Percentiles rank a stretch among this genome's conserved stretches.
Evolutionary conservation across 1,140 invertebrate species (phyloP).

Genomic region (Nautilus pompilius): DNA sequence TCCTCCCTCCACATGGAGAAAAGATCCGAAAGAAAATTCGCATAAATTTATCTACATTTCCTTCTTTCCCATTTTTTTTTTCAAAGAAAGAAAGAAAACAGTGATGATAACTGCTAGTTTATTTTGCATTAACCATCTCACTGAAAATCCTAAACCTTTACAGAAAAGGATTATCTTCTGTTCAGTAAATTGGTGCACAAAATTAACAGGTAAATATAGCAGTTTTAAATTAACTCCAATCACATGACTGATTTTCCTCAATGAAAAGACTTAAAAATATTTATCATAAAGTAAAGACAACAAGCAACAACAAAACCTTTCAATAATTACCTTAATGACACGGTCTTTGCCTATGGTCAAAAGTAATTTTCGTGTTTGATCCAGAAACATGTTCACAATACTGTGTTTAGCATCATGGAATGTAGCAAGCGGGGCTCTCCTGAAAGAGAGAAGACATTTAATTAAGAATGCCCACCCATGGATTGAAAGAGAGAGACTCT

Average conservation of each 20-base stretch:
- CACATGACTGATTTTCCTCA: not conserved
- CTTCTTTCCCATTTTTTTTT: no score
- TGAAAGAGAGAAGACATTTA: conserved; percentile 54
- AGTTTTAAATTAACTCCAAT: not conserved
- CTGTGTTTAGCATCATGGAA: conserved; percentile 94
- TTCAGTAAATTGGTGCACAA: not conserved
- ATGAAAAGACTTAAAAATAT: not conserved
- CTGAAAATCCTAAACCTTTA: not conserved
- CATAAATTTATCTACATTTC: no score
- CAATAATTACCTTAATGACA: conserved; percentile 77
- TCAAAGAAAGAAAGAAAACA: no score
- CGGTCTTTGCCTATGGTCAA: conserved; percentile 92
- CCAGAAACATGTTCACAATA: conserved; percentile 82
- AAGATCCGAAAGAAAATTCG: no score
- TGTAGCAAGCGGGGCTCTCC: conserved; percentile 83
- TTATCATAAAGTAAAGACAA: not conserved
- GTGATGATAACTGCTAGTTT: no score
- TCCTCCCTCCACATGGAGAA: no score
- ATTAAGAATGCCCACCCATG: no score
- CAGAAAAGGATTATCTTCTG: not conserved
- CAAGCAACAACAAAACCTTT: conserved; percentile 15
- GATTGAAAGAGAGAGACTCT: no score
- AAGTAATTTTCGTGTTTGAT: conserved; percentile 79
- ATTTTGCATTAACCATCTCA: no score
- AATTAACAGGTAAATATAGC: not conserved